phyloP scores from a whole-genome alignment of 2,797 vertebrate genomes.

The Brotula barbata region DNA sequence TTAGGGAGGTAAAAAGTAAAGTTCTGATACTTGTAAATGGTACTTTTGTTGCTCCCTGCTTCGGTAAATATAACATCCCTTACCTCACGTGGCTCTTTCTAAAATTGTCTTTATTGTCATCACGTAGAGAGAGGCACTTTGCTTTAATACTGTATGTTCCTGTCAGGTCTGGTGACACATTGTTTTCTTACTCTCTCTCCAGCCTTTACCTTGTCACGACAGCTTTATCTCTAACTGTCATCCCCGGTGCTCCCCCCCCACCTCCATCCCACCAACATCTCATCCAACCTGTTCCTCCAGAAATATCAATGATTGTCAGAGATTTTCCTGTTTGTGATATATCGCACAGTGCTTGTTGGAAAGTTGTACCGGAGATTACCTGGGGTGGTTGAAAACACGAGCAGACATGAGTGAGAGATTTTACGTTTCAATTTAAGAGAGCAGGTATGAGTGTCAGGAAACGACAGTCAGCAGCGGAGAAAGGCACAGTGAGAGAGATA shows the following conservation, averaged over 20 bases:
- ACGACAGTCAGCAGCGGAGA: slow-evolving; percentile 8
- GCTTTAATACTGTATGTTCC: not conserved
- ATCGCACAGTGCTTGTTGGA: slow-evolving; percentile 16
- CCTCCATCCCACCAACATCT: slow-evolving; percentile 15
- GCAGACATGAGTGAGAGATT: not conserved
- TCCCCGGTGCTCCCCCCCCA: not conserved
- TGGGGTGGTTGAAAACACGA: slow-evolving; percentile 14
- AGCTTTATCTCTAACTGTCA: slow-evolving; percentile 29
- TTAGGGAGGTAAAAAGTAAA: too few relatives aligned
- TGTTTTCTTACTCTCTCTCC: slow-evolving; percentile 6
- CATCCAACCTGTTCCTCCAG: slow-evolving; percentile 16
- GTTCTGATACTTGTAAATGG: too few relatives aligned
- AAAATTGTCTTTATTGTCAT: not conserved
- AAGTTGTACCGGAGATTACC: slow-evolving; percentile 17
- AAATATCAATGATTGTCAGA: slow-evolving; percentile 26
- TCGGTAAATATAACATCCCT: too few relatives aligned
- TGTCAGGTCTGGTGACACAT: slow-evolving; percentile 7
- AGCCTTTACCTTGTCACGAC: not conserved
- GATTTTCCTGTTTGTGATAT: slow-evolving; percentile 27
- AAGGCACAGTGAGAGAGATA: too few relatives aligned
- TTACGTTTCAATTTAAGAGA: slow-evolving; percentile 14
- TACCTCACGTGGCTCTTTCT: too few relatives aligned
- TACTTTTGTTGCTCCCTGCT: too few relatives aligned
- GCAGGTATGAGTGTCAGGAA: slow-evolving; percentile 13
- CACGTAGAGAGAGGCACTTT: not conserved